Evolutionary conservation across 2,888 invertebrate species (phyloP), one percentile per base, ranked within the genome.

Genomic region (Cenopis cana): DNA sequence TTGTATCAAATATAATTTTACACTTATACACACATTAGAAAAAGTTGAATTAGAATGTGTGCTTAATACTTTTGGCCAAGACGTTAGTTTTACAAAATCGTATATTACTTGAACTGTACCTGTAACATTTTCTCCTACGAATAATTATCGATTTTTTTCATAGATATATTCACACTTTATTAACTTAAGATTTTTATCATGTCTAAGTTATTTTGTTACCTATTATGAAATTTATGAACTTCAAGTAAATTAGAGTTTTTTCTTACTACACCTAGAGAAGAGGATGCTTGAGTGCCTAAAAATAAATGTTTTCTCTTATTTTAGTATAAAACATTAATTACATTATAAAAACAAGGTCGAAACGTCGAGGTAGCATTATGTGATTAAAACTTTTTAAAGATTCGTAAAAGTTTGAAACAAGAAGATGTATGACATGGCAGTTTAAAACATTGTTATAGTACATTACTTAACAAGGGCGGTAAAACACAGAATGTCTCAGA

Each of bases 201-300:
- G n/a, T 46, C n/a, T 60, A 46, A 24, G 18, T 4, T 20, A 20
- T 46, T 8, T 17, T 50, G 24, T 24, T 50, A 10, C n/a, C n/a
- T 14, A n/a, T 46, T 46, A 46, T 46, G n/a, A 38, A 59, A 18
- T 20, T 38, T 24, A 24, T 4, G 24, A 24, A 24, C 24, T 3
- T 24, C 33, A 14, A 17, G 38, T 57, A 24, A 14, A 38, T 20
- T 41, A 14, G 3, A 38, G 36, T 18, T 57, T 72, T 59, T 50
- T 33, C 38, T 59, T 14, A 62, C 50, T 24, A 24, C 29, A n/a
- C 5, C n/a, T n/a, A n/a, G n/a, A n/a, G n/a, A n/a, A 38, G 67
- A 68, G 67, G 67, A 68, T 68, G 67, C 59, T 59, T 9, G 17
- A 59, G 67, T 68, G 67, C 67, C 67, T 67, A 67, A 52, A 50